phyloP scores from a whole-genome alignment of 2,797 vertebrate species.

The Odontamblyopus lacepedii region DNA sequence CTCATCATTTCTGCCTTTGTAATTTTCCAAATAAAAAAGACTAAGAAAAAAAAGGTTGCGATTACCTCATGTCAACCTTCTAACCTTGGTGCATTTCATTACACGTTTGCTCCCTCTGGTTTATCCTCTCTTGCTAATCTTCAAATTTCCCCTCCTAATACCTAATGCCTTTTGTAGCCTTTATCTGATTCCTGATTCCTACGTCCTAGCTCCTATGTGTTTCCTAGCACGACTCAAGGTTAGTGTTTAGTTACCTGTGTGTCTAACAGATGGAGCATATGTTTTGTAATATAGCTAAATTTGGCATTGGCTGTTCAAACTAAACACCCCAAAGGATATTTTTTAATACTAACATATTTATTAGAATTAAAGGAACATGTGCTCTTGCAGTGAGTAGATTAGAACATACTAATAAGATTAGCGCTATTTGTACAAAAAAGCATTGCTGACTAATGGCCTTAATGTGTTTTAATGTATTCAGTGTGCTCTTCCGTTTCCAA shows the following conservation, averaged over 20 bases:
- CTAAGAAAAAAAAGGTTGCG: conserved; percentile 28
- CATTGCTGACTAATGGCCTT: conserved; percentile 10
- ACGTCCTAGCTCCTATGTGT: conserved; percentile 14
- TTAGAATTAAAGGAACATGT: conserved; percentile 27
- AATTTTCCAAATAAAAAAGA: conserved; percentile 33
- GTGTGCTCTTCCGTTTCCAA: background rate
- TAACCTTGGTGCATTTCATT: conserved; percentile 63
- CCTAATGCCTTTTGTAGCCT: conserved; percentile 59
- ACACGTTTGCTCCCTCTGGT: conserved; percentile 58
- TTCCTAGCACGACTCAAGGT: conserved; percentile 38
- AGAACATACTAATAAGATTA: conserved; percentile 11
- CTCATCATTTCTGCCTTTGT: conserved; percentile 25
- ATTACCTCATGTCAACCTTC: conserved; percentile 61
- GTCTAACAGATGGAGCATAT: conserved; percentile 24
- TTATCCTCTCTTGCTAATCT: conserved; percentile 46
- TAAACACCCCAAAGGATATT: conserved; percentile 32
- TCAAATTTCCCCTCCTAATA: conserved; percentile 17
- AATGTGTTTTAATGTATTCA: conserved; percentile 8
- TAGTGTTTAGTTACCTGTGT: conserved; percentile 32
- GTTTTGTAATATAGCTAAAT: background rate
- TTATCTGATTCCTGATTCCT: conserved; percentile 51
- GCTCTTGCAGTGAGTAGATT: conserved; percentile 27
- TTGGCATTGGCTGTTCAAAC: conserved; percentile 19
- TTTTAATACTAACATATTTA: conserved; percentile 41
- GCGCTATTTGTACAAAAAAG: conserved; percentile 15